A percentile compares a stretch with the other conserved stretches of the same genome.
These are phyloP conservation scores for Pocillopora damicornis DNA, from an alignment of 64 coral and sea anemone species.

Conservation along the genomic window DNA sequence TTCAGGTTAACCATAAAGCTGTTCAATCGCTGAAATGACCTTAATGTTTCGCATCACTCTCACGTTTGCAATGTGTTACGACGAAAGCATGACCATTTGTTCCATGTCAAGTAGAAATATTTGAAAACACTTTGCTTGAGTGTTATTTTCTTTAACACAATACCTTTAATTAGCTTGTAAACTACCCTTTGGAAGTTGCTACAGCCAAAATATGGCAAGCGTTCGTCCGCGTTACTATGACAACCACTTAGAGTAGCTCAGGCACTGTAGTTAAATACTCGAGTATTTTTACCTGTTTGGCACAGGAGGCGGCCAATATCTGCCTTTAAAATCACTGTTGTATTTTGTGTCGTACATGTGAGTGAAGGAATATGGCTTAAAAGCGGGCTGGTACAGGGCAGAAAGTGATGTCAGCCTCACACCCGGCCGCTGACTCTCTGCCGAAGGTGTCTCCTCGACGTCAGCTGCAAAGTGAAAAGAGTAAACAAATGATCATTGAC, in stretches of 20 bases:
- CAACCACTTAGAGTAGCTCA: background rate
- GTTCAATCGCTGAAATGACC: no score
- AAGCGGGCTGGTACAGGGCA: constrained; percentile 73
- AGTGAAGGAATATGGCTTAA: constrained; percentile 85
- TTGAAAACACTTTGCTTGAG: background rate
- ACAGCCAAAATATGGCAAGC: background rate
- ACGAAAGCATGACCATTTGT: background rate
- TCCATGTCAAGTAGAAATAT: background rate
- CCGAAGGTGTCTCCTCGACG: background rate
- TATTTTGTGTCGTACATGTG: constrained; percentile 96
- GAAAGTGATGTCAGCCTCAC: constrained; percentile 60
- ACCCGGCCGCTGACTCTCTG: constrained; percentile 4
- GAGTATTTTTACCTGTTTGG: constrained; percentile 63
- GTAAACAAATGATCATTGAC: background rate
- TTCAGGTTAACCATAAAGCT: no score
- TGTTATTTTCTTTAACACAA: background rate
- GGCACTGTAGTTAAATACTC: background rate
- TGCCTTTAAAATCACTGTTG: constrained; percentile 76
- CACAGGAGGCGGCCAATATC: constrained; percentile 61
- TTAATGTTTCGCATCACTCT: no score
- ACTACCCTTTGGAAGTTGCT: background rate
- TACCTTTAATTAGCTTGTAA: background rate
- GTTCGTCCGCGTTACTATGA: constrained; percentile 55
- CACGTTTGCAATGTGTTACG: no score
- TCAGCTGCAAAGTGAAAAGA: constrained; percentile 2